These are phyloP conservation scores for Drosophila burlai DNA, from an alignment of 1,140 invertebrate genomes.

Conservation along the genomic window DNA sequence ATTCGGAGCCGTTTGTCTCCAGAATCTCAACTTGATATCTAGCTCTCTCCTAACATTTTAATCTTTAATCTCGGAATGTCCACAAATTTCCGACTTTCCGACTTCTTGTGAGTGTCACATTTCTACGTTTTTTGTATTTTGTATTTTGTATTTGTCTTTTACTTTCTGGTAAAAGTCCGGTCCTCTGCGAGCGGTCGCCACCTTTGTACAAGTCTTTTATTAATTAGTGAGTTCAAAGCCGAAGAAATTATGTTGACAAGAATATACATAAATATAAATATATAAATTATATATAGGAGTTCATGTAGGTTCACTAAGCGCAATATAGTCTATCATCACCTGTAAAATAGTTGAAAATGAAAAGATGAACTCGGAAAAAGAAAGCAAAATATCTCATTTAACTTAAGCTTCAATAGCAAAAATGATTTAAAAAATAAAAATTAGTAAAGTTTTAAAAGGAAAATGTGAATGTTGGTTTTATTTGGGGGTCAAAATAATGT, in stretches of 20 bases:
- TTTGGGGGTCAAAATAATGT: background rate
- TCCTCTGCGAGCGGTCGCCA: conserved; percentile 8
- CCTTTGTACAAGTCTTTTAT: conserved; percentile 53
- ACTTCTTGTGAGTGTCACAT: conserved; percentile 8
- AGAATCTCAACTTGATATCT: conserved; percentile 48
- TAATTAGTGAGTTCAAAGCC: conserved; percentile 51
- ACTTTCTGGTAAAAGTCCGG: conserved; percentile 12
- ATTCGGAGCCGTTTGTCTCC: conserved; percentile 6
- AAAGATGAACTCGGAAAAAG: background rate
- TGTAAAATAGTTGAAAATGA: conserved; percentile 70
- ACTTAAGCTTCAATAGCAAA: conserved; percentile 44
- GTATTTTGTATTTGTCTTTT: conserved; percentile 16
- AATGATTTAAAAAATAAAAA: conserved; percentile 56
- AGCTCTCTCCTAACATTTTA: conserved; percentile 6
- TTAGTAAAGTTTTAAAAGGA: conserved; percentile 71
- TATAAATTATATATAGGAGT: conserved; percentile 55
- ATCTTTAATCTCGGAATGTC: background rate
- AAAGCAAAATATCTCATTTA: conserved; percentile 27
- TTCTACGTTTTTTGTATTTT: conserved; percentile 5
- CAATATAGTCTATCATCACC: conserved; percentile 70
- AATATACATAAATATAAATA: conserved; percentile 20
- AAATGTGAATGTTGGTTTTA: background rate
- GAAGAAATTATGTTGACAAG: conserved; percentile 62
- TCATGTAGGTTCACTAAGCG: conserved; percentile 70
- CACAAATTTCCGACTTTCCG: background rate